A percentile compares a stretch with the other conserved stretches of the same genome.
phyloP scores from a whole-genome alignment of 2,888 invertebrate species.

The Lapara coniferarum region DNA sequence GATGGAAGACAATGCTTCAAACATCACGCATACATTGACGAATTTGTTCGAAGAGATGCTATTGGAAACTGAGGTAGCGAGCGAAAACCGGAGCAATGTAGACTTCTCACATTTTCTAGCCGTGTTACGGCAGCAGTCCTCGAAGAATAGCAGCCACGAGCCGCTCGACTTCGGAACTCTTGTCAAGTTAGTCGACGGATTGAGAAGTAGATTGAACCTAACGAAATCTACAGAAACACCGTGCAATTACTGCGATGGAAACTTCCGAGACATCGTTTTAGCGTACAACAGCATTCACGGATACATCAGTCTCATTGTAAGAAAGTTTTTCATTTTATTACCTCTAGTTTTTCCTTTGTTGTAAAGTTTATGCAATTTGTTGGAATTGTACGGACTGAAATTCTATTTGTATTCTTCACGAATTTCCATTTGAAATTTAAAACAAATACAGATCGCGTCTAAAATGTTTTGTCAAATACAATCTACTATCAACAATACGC shows the following conservation, averaged over 20 bases:
- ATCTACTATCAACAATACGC: too few relatives aligned
- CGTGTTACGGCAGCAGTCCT: constrained; percentile 58
- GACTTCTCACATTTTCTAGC: constrained; percentile 67
- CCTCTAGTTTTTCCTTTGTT: not conserved
- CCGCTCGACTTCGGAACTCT: constrained; percentile 69
- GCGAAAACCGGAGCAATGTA: constrained; percentile 61
- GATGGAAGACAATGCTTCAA: constrained; percentile 56
- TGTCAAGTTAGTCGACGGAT: constrained; percentile 70
- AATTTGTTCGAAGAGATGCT: constrained; percentile 74
- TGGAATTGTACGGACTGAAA: too few relatives aligned
- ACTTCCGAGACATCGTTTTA: constrained; percentile 83
- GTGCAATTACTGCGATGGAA: constrained; percentile 84
- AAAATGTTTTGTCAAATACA: too few relatives aligned
- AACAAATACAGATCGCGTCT: too few relatives aligned
- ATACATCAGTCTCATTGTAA: constrained; percentile 91
- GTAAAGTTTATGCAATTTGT: too few relatives aligned
- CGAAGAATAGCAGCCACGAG: constrained; percentile 62
- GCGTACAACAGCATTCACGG: constrained; percentile 90
- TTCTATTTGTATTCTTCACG: not conserved
- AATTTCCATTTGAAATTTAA: too few relatives aligned
- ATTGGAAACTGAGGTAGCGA: constrained; percentile 59
- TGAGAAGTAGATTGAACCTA: constrained; percentile 64
- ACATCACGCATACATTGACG: constrained; percentile 71
- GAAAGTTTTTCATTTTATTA: constrained; percentile 47
- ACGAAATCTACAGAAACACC: constrained; percentile 59